Evolutionary conservation across 2,113 vertebrate species (phyloP).

Genomic region (Trematocara marginatum): DNA sequence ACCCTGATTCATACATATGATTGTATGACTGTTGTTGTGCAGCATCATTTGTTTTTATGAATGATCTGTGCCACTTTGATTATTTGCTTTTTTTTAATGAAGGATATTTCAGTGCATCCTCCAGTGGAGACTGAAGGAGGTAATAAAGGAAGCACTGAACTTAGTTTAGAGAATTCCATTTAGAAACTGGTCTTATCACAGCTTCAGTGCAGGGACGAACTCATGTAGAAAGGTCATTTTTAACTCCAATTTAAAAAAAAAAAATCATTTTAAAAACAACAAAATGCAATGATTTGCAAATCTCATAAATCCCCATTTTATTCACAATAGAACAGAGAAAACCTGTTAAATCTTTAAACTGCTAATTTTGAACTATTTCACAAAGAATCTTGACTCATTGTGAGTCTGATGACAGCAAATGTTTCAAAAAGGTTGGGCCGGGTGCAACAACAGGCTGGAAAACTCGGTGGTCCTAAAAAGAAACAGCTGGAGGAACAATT

Average conservation of each 20-base stretch:
- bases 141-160: not conserved
- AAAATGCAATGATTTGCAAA: not conserved
- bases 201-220: not conserved
- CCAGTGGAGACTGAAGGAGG: not conserved
- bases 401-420: not conserved
- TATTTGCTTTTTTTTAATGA: not conserved
- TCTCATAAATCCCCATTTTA: not conserved
- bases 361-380: not conserved
- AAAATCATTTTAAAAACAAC: not conserved
- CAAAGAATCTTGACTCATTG: not conserved
- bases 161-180: not conserved
- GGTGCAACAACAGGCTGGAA: not conserved
- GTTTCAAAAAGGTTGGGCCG: not conserved
- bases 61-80: not conserved
- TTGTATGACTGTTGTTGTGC: not conserved
- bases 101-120: not conserved
- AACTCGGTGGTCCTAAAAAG: not conserved
- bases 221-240: fast-evolving
- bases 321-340: not conserved
- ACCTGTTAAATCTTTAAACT: not conserved
- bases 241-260: not conserved
- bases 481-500: not conserved
- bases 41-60: not conserved
- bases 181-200: not conserved
- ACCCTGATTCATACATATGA: not conserved